Percentiles rank a stretch among this genome's conserved stretches.
phyloP scores from a whole-genome alignment of 2,888 invertebrate genomes.

The Lymantria monacha region DNA sequence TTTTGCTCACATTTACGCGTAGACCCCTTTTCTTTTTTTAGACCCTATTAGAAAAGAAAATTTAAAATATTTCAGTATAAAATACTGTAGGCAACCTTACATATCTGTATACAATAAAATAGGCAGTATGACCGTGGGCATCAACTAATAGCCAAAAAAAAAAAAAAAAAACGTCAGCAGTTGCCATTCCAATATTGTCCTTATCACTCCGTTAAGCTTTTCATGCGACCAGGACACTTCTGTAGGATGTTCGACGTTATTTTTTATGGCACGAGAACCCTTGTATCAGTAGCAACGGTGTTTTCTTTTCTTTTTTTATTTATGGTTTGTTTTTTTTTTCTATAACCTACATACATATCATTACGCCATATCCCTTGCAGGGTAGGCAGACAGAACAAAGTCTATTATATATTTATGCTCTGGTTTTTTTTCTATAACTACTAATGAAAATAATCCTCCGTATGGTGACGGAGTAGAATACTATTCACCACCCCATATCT shows the following conservation, averaged over 20 bases:
- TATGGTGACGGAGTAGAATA: too few species aligned
- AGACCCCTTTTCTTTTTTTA: too few species aligned
- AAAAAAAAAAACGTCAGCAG: background rate
- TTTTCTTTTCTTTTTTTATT: constrained; percentile 41
- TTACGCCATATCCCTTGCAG: too few species aligned
- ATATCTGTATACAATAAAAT: background rate
- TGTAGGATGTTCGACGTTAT: constrained; percentile 16
- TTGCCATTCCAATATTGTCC: constrained; percentile 5
- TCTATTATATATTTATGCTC: too few species aligned
- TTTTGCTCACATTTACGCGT: too few species aligned
- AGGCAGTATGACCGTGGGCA: background rate
- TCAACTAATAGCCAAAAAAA: background rate
- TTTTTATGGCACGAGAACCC: constrained; percentile 19
- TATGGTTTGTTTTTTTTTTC: background rate
- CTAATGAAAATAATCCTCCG: too few species aligned
- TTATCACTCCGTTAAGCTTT: constrained; percentile 16
- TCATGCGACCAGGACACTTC: constrained; percentile 7
- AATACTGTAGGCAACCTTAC: background rate
- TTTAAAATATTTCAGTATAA: too few species aligned
- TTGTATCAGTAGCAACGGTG: constrained; percentile 24
- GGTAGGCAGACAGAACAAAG: too few species aligned
- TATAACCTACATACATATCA: too few species aligned
- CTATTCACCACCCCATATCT: too few species aligned
- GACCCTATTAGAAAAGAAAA: too few species aligned
- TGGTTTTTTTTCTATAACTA: too few species aligned